A percentile compares a stretch with the other conserved stretches of the same genome.
Evolutionary conservation across 2,888 invertebrate genomes (phyloP).

Genomic region (Nephrocerus scutellatus): DNA sequence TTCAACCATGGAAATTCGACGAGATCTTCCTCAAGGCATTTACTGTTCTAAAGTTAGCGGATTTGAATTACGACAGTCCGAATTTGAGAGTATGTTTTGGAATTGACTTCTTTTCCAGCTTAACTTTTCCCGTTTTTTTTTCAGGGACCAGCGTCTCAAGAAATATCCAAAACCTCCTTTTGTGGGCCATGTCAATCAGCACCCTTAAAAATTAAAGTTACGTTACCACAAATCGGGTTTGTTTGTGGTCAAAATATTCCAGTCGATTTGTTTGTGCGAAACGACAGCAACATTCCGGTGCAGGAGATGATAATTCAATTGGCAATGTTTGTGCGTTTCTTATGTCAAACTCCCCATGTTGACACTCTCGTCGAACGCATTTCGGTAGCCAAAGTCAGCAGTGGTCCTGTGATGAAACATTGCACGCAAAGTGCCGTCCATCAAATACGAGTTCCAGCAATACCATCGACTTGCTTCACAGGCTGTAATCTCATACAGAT

Average conservation of each 20-base stretch:
- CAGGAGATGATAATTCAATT: constrained; percentile 30
- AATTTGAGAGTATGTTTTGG: constrained; percentile 25
- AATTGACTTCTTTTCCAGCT: background rate
- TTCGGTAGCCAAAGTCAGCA: constrained; percentile 29
- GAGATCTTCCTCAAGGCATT: constrained; percentile 58
- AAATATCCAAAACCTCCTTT: constrained; percentile 31
- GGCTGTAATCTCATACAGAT: constrained; percentile 38
- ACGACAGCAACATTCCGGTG: constrained; percentile 52
- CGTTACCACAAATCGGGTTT: constrained; percentile 37
- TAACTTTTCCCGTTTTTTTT: background rate
- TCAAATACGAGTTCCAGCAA: constrained; percentile 34
- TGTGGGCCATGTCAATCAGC: constrained; percentile 36
- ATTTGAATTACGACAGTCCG: constrained; percentile 56
- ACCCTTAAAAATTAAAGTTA: constrained; percentile 31
- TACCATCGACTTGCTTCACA: constrained; percentile 39
- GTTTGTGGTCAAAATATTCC: constrained; percentile 41
- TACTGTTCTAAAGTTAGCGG: constrained; percentile 68
- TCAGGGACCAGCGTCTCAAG: constrained; percentile 32
- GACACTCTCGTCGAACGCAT: constrained; percentile 28
- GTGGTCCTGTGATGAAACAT: constrained; percentile 26
- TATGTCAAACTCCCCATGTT: constrained; percentile 25
- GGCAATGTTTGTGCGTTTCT: constrained; percentile 33
- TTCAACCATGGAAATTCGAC: constrained; percentile 81
- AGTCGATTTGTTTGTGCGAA: constrained; percentile 50
- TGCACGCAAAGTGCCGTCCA: constrained; percentile 32